Evolutionary conservation across 2,888 invertebrate genomes (phyloP), one percentile per base, ranked within the genome.

Genomic region (Ethmia dodecea): DNA sequence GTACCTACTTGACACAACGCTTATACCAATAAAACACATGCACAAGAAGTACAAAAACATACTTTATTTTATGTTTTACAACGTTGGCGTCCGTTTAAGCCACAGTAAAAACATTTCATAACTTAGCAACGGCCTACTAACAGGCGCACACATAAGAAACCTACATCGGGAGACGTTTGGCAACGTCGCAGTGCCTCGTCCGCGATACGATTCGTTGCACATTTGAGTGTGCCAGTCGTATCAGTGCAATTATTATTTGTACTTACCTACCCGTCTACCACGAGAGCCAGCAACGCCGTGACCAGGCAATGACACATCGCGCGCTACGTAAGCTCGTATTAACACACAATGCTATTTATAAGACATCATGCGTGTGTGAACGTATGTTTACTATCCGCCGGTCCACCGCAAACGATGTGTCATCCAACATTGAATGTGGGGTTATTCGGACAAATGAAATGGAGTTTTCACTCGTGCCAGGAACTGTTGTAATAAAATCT

Each of bases 341-440:
- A 73, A 71, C 74, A 73, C 70, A 76, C 73, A 70, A 73, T 69
- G 72, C 80, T 80, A 80, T 80, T 80, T 76, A 78, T 81, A 77
- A 57, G 52, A 66, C 62, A 60, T 61, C 65, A 61, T 67, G 71
- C 65, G 71, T 75, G 72, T 75, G 73, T 63, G 71, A 60, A 61
- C 67, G 66, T 64, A 56, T 75, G 80, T 83, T 84, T 83, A 83
- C 84, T 80, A 81, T 77, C 61, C 59, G 65, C 49, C 66, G 70
- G 69, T 62, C 68, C 70, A 65, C 70, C 66, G 64, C 79, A 65
- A 73, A 63, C 68, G 74, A 74, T 81, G 83, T 81, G 81, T 83
- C 81, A 83, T 74, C 70, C 67, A 61, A 64, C 70, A 68, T 75
- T 74, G 62, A 70, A 71, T 71, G 68, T 70, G 62, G 66, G 70